Evolutionary conservation across 2,113 vertebrate species (phyloP).

Genomic region (Haemorhous mexicanus): DNA sequence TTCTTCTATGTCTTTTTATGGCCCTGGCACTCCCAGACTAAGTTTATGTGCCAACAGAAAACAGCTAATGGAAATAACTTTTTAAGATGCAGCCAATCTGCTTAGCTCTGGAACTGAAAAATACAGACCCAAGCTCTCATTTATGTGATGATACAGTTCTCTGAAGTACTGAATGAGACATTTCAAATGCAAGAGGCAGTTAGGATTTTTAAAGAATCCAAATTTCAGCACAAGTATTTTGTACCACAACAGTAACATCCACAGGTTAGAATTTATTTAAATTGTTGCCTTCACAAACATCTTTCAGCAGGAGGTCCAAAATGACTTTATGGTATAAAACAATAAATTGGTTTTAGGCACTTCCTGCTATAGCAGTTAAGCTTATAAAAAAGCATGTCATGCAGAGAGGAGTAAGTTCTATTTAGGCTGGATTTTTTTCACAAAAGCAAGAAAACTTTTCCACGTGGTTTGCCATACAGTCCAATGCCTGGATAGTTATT

Average conservation of each 20-base stretch:
- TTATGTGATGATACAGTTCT: neutral
- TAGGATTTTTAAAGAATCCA: neutral
- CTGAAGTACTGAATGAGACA: neutral
- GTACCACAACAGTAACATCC: neutral
- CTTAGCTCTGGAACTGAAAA: neutral
- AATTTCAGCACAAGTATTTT: neutral
- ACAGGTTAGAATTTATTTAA: neutral
- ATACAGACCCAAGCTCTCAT: neutral
- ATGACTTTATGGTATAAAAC: neutral
- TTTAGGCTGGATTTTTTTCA: neutral
- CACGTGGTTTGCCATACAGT: neutral
- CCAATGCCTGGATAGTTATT: neutral
- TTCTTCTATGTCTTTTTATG: neutral
- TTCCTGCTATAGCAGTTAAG: neutral
- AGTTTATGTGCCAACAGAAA: neutral
- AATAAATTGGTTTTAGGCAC: neutral
- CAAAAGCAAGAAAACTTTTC: neutral
- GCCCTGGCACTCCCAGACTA: neutral
- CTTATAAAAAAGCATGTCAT: neutral
- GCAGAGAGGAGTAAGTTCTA: neutral
- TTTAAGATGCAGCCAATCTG: neutral
- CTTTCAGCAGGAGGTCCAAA: neutral
- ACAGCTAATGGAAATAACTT: neutral
- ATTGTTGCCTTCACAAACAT: neutral
- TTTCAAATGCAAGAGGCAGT: neutral